Evolutionary conservation across 2,113 vertebrate species (phyloP).

Genomic region (Azemiops feae): DNA sequence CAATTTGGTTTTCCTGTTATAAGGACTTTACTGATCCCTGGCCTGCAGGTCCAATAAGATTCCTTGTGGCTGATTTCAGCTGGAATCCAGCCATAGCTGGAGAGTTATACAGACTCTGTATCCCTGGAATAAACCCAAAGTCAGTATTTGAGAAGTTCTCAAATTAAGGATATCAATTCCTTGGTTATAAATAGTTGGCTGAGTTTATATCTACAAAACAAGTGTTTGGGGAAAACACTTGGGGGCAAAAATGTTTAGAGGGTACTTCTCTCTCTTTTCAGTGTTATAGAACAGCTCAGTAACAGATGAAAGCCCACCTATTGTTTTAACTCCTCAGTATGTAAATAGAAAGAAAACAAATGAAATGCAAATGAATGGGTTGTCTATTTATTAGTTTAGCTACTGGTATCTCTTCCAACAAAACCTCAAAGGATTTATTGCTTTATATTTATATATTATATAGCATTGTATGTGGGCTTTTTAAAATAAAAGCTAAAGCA

Average conservation of each 20-base stretch:
- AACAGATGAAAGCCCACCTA: neutral
- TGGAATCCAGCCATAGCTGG: neutral
- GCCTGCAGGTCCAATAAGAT: neutral
- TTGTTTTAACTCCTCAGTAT: neutral
- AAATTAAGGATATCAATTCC: neutral
- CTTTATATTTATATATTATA: constrained; percentile 13
- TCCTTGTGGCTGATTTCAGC: neutral
- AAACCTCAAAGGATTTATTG: constrained; percentile 11
- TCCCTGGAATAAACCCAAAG: neutral
- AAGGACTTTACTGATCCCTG: neutral
- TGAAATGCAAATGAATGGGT: neutral
- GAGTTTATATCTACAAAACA: neutral
- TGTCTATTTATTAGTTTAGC: constrained; percentile 20
- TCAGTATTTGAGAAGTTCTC: neutral
- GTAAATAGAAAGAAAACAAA: constrained; percentile 6
- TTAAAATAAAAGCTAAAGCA: constrained; percentile 8
- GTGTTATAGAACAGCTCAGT: neutral
- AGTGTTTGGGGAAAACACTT: neutral
- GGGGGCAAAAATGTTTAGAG: neutral
- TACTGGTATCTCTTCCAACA: neutral
- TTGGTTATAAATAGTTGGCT: neutral
- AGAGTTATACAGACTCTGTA: neutral
- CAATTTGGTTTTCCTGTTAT: neutral
- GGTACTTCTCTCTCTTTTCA: neutral
- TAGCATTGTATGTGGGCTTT: neutral